These are phyloP conservation scores for Sinocyclocheilus anophthalmus DNA, from an alignment of 2,113 vertebrate species.

Conservation along the genomic window DNA sequence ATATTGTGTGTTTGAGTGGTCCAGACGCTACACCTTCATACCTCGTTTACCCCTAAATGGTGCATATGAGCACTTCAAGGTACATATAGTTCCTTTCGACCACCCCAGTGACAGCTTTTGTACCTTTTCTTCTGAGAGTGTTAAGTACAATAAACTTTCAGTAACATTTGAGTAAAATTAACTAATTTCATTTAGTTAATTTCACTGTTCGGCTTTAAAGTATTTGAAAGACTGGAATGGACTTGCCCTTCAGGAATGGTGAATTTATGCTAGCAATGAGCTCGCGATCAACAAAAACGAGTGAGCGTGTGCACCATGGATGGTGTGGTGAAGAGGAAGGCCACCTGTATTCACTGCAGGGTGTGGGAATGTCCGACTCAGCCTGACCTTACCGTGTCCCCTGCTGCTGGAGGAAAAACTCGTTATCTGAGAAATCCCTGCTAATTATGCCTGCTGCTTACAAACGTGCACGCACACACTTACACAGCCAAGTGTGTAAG, in stretches of 20 bases:
- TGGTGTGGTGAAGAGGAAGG: slow-evolving; percentile 49
- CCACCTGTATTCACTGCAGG: slow-evolving; percentile 60
- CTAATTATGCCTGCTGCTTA: slow-evolving; percentile 63
- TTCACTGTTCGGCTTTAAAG: not conserved
- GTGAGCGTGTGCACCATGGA: slow-evolving; percentile 1
- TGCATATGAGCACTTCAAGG: not conserved
- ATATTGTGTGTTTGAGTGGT: too few relatives aligned
- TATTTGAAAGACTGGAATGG: not conserved
- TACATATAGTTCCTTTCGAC: too few relatives aligned
- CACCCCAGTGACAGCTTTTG: too few relatives aligned
- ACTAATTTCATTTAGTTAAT: not conserved
- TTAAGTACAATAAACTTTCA: not conserved
- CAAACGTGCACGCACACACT: slow-evolving; percentile 31
- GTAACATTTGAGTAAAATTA: not conserved
- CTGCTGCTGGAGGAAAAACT: slow-evolving; percentile 59
- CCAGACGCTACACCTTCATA: not conserved
- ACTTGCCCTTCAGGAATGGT: not conserved
- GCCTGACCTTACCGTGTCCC: slow-evolving; percentile 55
- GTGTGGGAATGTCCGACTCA: slow-evolving; percentile 62
- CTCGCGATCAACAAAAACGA: not conserved
- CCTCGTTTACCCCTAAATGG: not conserved
- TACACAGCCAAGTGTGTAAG: not conserved
- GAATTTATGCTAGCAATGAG: not conserved
- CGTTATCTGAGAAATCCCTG: slow-evolving; percentile 62
- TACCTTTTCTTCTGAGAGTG: too few relatives aligned